Evolutionary conservation across 2,113 vertebrate genomes (phyloP), one percentile per base, ranked within the genome.

Genomic region (Indicator maculatus): DNA sequence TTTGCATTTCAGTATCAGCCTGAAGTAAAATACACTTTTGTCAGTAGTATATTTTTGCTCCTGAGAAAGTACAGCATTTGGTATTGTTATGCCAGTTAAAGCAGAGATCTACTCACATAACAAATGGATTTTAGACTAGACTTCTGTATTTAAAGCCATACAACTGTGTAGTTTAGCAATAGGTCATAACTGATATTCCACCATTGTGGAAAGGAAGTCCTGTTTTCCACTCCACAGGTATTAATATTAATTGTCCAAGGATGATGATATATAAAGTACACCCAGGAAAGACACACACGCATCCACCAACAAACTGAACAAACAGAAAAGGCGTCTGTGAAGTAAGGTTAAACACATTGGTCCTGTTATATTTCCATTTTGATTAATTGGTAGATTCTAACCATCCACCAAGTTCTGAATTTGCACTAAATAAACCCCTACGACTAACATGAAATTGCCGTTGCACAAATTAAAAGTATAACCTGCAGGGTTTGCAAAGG

Each of bases 271-370:
- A 70, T n/a, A 36, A 56, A 80, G 8, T 56, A 10, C 14, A 60
- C 20, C 11, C 28, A 58, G 16, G 83, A 90, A 79, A 83, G 28
- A 44, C 10, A 6, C 2, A 4, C 13, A n/a, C 65, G 33, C 13
- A 30, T 18, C 4, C 11, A 12, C 5, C 12, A 72, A 71, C 27
- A 69, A 64, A 67, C 7, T 47, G 55, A 78, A 56, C 7, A 88
- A 93, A 72, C 5, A 69, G 16, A 58, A 87, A 64, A 75, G 1
- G 1, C 5, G 45, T 59, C 16, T 1, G 12, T 63, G 28, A 61
- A 83, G 20, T 27, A 71, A 66, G 6, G 3, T 26, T 88, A 18
- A 1, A 30, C 4, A 44, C 0, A 0, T 6, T 69, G 30, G 7
- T 23, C 26, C 70, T 60, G 60, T 50, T 56, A 16, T 70, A 55